Conservation (phyloP, 2,888 invertebrate genomes). For the Drepanosiphum platanoidis region DNA sequence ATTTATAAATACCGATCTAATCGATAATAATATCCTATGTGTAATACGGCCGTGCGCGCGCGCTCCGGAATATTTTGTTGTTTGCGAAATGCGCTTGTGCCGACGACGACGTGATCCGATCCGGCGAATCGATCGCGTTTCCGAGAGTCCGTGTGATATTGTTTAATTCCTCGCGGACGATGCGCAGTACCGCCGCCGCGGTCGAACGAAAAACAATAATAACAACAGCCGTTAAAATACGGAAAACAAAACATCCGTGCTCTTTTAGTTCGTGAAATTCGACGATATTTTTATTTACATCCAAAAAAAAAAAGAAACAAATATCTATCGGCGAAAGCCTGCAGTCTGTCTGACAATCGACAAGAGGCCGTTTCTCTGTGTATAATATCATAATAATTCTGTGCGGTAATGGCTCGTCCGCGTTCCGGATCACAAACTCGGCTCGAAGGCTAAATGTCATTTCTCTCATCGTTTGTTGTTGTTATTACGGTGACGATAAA, state of each 20-base stretch:
- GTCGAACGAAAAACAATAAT: no score
- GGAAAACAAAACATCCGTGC: neutral
- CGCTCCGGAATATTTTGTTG: neutral
- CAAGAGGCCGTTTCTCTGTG: slow-evolving; percentile 11
- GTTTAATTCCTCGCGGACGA: neutral
- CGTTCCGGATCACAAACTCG: slow-evolving; percentile 40
- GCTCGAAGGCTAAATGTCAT: slow-evolving; percentile 27
- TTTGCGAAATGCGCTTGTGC: neutral
- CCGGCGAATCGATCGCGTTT: neutral
- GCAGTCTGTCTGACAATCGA: neutral
- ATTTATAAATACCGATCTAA: no score
- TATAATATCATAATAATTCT: slow-evolving; percentile 35
- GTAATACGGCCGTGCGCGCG: no score
- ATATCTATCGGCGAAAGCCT: neutral
- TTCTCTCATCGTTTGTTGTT: slow-evolving; percentile 16
- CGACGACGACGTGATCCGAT: neutral
- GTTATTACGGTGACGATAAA: slow-evolving; percentile 25
- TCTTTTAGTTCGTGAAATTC: neutral
- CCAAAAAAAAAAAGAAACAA: no score
- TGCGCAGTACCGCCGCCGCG: neutral
- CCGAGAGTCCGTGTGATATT: neutral
- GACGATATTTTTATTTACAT: neutral
- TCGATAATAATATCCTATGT: neutral
- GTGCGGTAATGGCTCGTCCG: slow-evolving; percentile 20
- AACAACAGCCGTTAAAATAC: no score